Evolutionary conservation across 2,797 vertebrate genomes (phyloP), one percentile per base, ranked within the genome.

Genomic region (Alfaro cultratus): DNA sequence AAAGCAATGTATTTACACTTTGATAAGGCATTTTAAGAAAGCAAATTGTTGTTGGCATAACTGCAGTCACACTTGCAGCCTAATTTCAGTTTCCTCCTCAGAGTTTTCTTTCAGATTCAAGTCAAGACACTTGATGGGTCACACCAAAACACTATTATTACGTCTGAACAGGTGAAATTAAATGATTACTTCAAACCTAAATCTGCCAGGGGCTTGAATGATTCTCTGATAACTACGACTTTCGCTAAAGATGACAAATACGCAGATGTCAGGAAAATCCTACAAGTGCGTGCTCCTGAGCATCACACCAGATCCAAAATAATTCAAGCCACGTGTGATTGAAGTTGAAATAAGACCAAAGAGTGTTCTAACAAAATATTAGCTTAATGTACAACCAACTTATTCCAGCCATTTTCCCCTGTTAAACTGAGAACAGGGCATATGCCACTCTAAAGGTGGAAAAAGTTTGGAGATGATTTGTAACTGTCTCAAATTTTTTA

Each of bases 391-490:
- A 23, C 68, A 46, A 8, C 26, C 41, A 71, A 21, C 3, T 64
- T 64, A 21, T 64, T 36, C 18, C 8, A 18, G 15, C 18, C 21
- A 34, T 23, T 62, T 64, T 10, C 7, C 4, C 31, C 60, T 34
- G 31, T 64, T 64, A 36, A 36, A 21, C 3, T 26, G 21, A 16
- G 13, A 36, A 64, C 16, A 21, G 16, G 8, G 21, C 29, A 64
- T 36, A 36, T 36, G 36, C 23, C 21, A 26, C 21, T 39, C 36
- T 13, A 41, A 70, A n/a, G 2, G 10, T 43, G 67, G 21, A 43
- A 70, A 53, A 43, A 70, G 67, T 70, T 43, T n/a, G 67, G 23
- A n/a, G 21, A 43, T 43, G 39, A 70, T 70, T 70, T 43, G 43
- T 26, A 11, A 4, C 6, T 5, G 36, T 70, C 39, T 70, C 39